Conservation (phyloP, 2,888 invertebrate species). For the Acronicta aceris region DNA sequence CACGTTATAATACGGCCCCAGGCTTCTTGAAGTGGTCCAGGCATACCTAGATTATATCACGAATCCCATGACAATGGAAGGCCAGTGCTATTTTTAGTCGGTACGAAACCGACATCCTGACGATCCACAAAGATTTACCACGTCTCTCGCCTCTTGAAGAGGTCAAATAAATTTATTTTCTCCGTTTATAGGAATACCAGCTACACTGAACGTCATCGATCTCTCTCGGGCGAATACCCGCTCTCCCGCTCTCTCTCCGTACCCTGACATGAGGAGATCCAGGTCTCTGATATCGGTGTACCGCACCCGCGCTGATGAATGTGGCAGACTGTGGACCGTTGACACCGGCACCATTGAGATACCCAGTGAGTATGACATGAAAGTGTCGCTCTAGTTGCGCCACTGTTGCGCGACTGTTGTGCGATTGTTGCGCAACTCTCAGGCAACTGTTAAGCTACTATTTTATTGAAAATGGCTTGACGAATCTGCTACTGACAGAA, state of each 20-base stretch:
- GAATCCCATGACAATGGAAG: no score
- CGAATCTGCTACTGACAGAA: no score
- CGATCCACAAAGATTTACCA: no score
- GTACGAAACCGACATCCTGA: no score
- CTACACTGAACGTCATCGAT: constrained; percentile 90
- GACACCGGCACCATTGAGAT: constrained; percentile 93
- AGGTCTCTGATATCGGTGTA: constrained; percentile 91
- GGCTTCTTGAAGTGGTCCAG: no score
- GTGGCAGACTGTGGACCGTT: constrained; percentile 94
- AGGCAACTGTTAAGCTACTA: not conserved
- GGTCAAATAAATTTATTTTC: no score
- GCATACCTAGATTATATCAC: no score
- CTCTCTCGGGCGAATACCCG: constrained; percentile 62
- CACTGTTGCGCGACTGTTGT: not conserved
- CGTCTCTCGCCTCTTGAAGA: no score
- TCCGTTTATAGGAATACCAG: constrained; percentile 86
- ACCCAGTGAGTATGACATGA: constrained; percentile 84
- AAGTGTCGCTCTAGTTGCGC: not conserved
- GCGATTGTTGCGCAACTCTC: not conserved
- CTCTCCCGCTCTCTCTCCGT: constrained; percentile 77
- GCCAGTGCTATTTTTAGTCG: no score
- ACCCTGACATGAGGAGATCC: constrained; percentile 68
- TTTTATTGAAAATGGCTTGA: no score
- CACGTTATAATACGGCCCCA: no score
- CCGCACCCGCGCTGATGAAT: constrained; percentile 91